These are phyloP conservation scores for Drosophila ficusphila DNA, from an alignment of 1,140 invertebrate genomes.

Conservation along the genomic window DNA sequence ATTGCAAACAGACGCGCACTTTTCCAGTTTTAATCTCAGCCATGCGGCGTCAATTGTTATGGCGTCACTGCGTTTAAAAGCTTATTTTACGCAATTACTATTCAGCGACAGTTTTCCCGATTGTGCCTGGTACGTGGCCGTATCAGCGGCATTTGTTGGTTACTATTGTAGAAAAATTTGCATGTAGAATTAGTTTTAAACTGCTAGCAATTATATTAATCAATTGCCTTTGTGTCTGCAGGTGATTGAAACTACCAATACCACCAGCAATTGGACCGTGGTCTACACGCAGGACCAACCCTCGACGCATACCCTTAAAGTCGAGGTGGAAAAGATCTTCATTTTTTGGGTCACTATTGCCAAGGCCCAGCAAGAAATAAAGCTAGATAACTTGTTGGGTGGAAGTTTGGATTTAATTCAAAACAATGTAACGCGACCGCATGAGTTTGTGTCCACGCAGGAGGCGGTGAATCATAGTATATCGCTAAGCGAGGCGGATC, in stretches of 20 bases:
- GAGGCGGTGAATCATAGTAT: conserved; percentile 86
- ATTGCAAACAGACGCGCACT: conserved; percentile 1
- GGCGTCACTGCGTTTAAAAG: conserved; percentile 51
- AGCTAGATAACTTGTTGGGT: conserved; percentile 87
- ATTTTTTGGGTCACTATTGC: conserved; percentile 66
- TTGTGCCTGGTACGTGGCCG: conserved; percentile 49
- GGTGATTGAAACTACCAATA: conserved; percentile 48
- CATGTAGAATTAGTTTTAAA: conserved; percentile 6
- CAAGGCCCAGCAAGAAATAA: conserved; percentile 66
- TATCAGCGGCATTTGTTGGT: conserved; percentile 3
- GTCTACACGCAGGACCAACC: conserved; percentile 85
- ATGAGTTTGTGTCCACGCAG: conserved; percentile 87
- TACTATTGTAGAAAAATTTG: conserved; percentile 34
- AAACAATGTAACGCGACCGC: conserved; percentile 85
- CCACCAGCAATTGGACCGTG: conserved; percentile 85
- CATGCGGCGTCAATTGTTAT: conserved; percentile 30
- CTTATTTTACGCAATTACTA: conserved; percentile 45
- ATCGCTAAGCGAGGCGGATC: conserved; percentile 86
- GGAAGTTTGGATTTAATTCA: conserved; percentile 88
- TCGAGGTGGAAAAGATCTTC: conserved; percentile 85
- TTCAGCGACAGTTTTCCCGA: conserved; percentile 21
- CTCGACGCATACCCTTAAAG: conserved; percentile 87
- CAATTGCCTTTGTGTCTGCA: conserved; percentile 19
- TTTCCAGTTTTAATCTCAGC: conserved; percentile 30
- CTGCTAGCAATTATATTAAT: not conserved